Conservation (phyloP, 2,797 vertebrate species). For the Macroramphosus scolopax region DNA sequence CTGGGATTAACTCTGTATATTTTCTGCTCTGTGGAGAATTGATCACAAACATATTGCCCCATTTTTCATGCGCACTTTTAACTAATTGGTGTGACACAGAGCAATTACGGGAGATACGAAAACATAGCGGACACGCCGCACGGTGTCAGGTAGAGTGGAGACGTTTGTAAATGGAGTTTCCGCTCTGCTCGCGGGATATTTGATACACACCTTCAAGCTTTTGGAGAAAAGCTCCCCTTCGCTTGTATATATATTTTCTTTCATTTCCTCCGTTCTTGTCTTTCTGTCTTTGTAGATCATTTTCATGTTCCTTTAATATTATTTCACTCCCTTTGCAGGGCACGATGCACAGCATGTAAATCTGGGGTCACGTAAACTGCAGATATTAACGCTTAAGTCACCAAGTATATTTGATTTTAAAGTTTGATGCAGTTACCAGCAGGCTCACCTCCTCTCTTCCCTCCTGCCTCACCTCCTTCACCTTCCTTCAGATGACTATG, state of each 20-base stretch:
- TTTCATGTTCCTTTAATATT: background rate
- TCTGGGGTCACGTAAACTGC: too few species aligned
- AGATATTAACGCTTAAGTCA: too few species aligned
- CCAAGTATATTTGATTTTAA: too few species aligned
- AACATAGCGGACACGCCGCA: background rate
- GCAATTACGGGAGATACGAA: slow-evolving; percentile 7
- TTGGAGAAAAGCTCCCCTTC: background rate
- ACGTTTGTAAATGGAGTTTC: slow-evolving; percentile 22
- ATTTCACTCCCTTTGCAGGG: background rate
- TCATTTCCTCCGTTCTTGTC: background rate
- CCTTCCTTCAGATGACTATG: too few species aligned
- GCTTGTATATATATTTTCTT: background rate
- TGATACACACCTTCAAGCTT: slow-evolving; percentile 7
- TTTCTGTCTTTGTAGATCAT: background rate
- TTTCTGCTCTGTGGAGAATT: slow-evolving; percentile 52
- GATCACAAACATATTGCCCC: slow-evolving; percentile 40
- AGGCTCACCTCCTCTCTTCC: too few species aligned
- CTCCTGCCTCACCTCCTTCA: too few species aligned
- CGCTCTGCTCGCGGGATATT: slow-evolving; percentile 2
- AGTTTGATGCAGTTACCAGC: too few species aligned
- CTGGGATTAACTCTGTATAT: slow-evolving; percentile 48
- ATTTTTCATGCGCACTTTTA: slow-evolving; percentile 29
- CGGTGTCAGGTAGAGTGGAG: too few species aligned
- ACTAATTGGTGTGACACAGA: slow-evolving; percentile 39
- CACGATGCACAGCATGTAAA: background rate